Conservation (phyloP, 2,888 invertebrate species). For the Mesoligia furuncula region DNA sequence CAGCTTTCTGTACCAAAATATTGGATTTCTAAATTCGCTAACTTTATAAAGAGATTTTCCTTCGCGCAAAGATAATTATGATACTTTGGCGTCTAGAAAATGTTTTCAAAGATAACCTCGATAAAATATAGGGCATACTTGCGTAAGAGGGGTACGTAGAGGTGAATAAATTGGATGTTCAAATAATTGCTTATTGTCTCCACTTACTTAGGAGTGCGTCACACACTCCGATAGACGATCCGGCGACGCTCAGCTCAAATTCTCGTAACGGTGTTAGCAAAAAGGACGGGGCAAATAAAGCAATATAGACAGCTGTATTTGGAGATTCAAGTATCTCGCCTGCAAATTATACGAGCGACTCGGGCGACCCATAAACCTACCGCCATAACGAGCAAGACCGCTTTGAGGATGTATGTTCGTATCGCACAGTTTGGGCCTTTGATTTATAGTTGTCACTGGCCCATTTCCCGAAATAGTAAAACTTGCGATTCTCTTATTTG, state of each 20-base stretch:
- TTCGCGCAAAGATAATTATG: slow-evolving; percentile 19
- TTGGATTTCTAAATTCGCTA: slow-evolving; percentile 53
- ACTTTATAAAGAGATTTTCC: slow-evolving; percentile 42
- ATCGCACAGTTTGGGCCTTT: slow-evolving; percentile 43
- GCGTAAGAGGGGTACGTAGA: slow-evolving; percentile 47
- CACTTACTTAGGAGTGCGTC: slow-evolving; percentile 61
- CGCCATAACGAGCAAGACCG: slow-evolving; percentile 55
- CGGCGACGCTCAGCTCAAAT: slow-evolving; percentile 57
- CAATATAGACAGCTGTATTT: slow-evolving; percentile 73
- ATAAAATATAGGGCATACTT: slow-evolving; percentile 47
- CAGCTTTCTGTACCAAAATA: slow-evolving; percentile 45
- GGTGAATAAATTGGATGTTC: slow-evolving; percentile 55
- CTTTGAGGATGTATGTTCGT: slow-evolving; percentile 53
- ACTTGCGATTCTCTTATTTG: slow-evolving; percentile 27
- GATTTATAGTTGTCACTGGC: slow-evolving; percentile 53
- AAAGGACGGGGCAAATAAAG: slow-evolving; percentile 72
- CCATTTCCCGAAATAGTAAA: slow-evolving; percentile 44
- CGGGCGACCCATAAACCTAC: slow-evolving; percentile 65
- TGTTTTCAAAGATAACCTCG: slow-evolving; percentile 34
- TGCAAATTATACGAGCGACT: slow-evolving; percentile 65
- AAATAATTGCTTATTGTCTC: slow-evolving; percentile 65
- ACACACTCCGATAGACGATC: slow-evolving; percentile 58
- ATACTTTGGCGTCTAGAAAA: slow-evolving; percentile 41
- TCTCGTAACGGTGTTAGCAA: slow-evolving; percentile 61
- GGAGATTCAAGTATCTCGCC: slow-evolving; percentile 66